Percentiles rank a stretch among this genome's conserved stretches.
Evolutionary conservation across 2,797 vertebrate genomes (phyloP).

Genomic region (Aplochiton taeniatus): DNA sequence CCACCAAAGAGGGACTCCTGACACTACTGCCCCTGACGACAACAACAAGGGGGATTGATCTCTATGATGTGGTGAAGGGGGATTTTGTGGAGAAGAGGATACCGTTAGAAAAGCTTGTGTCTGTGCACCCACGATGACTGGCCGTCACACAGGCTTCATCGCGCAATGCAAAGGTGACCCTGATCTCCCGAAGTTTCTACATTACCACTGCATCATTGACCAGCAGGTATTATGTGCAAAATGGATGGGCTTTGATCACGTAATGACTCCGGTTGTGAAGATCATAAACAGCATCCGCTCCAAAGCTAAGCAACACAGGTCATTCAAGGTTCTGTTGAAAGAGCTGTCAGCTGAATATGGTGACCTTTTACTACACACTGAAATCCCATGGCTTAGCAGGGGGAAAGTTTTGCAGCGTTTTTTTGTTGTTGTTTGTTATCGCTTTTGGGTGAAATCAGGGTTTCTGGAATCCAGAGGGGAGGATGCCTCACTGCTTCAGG

Average conservation of each 20-base stretch:
- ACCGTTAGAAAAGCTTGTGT: slow-evolving; percentile 34
- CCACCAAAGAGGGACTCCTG: slow-evolving; percentile 34
- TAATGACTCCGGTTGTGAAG: slow-evolving; percentile 34
- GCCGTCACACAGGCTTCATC: slow-evolving; percentile 28
- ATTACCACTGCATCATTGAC: slow-evolving; percentile 40
- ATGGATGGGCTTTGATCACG: slow-evolving; percentile 27
- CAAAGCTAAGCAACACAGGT: slow-evolving; percentile 11
- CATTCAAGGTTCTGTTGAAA: slow-evolving; percentile 17
- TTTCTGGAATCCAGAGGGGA: slow-evolving; percentile 23
- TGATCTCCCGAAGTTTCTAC: slow-evolving; percentile 21
- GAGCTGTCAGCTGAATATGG: slow-evolving; percentile 9
- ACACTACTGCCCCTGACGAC: slow-evolving; percentile 34
- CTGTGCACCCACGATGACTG: slow-evolving; percentile 19
- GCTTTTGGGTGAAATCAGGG: slow-evolving; percentile 27
- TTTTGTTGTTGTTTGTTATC: slow-evolving; percentile 6
- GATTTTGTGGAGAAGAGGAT: slow-evolving; percentile 33
- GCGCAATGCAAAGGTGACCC: slow-evolving; percentile 31
- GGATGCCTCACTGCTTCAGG: slow-evolving; percentile 17
- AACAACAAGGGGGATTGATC: slow-evolving; percentile 38
- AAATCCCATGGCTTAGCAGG: slow-evolving; percentile 34
- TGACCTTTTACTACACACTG: slow-evolving; percentile 25
- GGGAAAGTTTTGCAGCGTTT: slow-evolving; percentile 10
- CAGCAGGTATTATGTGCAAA: slow-evolving; percentile 38
- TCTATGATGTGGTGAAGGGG: slow-evolving; percentile 26
- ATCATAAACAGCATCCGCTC: slow-evolving; percentile 32